Base-by-base conservation (phyloP, 2,888 invertebrate species). In the Vesta saturnalis region DNA sequence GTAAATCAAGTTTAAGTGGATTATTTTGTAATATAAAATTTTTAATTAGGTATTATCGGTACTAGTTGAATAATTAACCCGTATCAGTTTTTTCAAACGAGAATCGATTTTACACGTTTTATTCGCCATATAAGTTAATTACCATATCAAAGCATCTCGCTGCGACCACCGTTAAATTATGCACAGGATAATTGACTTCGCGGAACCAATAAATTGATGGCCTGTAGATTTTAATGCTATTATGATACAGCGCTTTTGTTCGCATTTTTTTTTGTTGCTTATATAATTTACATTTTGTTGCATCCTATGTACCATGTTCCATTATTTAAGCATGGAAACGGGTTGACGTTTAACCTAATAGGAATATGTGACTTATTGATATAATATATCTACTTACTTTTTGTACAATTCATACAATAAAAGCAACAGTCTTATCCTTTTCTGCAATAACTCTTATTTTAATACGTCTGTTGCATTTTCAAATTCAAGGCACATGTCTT, bases 111-210 rank as follows among this genome's bases (percentile, higher is more conserved):
- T 56, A 30, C 59, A 62, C 67, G 62, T 67, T 55, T 74, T 72
- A 75, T 76, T 76, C 74, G 73, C 74, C 77, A 75, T 73, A 78
- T 74, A 67, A 69, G 66, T 72, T 78, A 77, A 79, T 78, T 78
- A 79, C 76, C 79, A 79, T 79, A 78, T 78, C 79, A 79, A 79
- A 79, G 77, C 76, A 67, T 74, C 75, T 76, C 76, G 76, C 74
- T 76, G 70, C 72, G 72, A 73, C 74, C 73, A 72, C 67, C 76
- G 77, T 77, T 77, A 78, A 79, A 78, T 78, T 76, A 78, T 74
- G 73, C 72, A 70, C 69, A 46, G 69, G 69, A 74, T 78, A 79
- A 79, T 79, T 79, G 78, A 75, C 74, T 71, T 63, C 63, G 72
- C 66, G 56, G 62, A 58, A 60, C 66, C 73, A 72, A 74, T 74